Conservation (phyloP, 92 coral and sea anemone genomes). For the Palythoa grandis region DNA sequence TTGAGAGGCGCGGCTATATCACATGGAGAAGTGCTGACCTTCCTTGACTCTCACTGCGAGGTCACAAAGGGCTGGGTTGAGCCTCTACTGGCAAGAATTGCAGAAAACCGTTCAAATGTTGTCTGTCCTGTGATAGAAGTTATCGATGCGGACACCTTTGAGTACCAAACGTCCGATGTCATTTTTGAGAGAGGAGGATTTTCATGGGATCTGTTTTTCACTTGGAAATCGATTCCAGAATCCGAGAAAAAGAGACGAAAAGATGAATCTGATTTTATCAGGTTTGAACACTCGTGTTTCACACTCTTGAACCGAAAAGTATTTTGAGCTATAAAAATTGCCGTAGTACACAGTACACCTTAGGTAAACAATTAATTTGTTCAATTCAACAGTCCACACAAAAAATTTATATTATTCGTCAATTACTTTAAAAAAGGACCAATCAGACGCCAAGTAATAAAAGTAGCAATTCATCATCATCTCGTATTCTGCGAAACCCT, state of each 20-base stretch:
- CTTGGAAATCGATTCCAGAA: constrained; percentile 93
- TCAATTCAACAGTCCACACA: too few species aligned
- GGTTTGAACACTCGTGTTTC: constrained; percentile 31
- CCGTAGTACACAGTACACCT: too few species aligned
- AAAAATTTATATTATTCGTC: too few species aligned
- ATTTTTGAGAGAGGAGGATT: constrained; percentile 90
- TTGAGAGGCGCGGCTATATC: constrained; percentile 86
- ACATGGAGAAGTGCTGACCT: constrained; percentile 82
- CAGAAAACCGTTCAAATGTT: constrained; percentile 76
- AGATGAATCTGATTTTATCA: constrained; percentile 87
- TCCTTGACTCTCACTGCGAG: constrained; percentile 91
- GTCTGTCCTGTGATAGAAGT: constrained; percentile 94
- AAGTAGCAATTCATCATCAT: too few species aligned
- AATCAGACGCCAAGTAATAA: not conserved
- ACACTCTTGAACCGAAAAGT: too few species aligned
- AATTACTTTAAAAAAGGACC: not conserved
- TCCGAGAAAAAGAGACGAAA: constrained; percentile 78
- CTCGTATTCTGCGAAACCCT: too few species aligned
- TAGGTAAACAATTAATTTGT: too few species aligned
- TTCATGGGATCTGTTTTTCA: constrained; percentile 86
- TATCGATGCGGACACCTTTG: constrained; percentile 81
- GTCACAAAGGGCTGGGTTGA: constrained; percentile 91
- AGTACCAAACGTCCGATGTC: constrained; percentile 83
- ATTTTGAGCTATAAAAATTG: too few species aligned
- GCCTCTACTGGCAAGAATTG: constrained; percentile 84